Base-by-base conservation (phyloP, 2,797 vertebrate species). In the Somateria mollissima region DNA sequence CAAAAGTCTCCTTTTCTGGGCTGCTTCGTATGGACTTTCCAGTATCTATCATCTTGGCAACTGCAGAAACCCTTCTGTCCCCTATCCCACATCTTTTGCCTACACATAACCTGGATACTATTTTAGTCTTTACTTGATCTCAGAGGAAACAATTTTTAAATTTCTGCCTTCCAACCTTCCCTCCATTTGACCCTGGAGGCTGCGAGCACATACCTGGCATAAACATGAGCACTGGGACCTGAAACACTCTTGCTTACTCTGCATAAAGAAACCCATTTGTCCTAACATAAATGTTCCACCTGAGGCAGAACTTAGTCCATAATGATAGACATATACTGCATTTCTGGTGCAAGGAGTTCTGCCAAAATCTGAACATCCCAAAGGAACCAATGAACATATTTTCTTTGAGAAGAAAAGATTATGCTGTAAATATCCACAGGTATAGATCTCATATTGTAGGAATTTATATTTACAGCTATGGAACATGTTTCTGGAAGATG, bases 281-380 rank as follows among this genome's bases (percentile, higher is more conserved):
- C 43, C 39, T 43, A 30, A 21, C 12, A 22, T 21, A 78, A 61
- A 57, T 6, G 5, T 0, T 9, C 6, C 36, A 71, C 14, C 51
- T 37, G 49, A 75, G 9, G 20, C 13, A 82, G 54, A 76, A 54
- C 6, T 13, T 69, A 17, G 21, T 69, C n/a, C 19, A 11, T 37
- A 45, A 37, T 5, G 0, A 8, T 28, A 36, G 25, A 36, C 1
- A 4, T 30, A 28, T 1, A 43, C 11, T 21, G 3, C 12, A 30
- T 24, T 6, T 54, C 20, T 10, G 37, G 3, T 7, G 18, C 30
- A 36, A 86, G 37, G 73, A 60, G 11, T 41, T 76, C 22, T 49
- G 7, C 12, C 3, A 57, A 83, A 66, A 89, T 73, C 20, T 36
- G 10, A 22, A 47, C 14, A 36, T 41, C 70, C 36, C 36, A 62